Evolutionary conservation across 2,888 invertebrate genomes (phyloP).

Genomic region (Lypha dubia): DNA sequence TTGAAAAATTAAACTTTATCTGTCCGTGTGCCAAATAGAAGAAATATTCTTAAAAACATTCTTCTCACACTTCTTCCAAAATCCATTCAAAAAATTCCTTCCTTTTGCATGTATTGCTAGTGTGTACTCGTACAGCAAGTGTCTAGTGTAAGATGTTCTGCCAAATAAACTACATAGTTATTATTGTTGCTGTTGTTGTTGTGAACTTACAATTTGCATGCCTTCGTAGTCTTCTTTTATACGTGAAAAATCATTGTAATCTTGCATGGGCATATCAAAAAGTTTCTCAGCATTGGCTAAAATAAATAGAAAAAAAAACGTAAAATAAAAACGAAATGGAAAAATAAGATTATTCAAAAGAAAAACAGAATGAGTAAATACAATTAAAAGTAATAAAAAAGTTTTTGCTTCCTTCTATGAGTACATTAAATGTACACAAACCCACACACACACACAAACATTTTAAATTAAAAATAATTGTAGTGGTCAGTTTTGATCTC

Average conservation of each 20-base stretch:
- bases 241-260: conserved; percentile 90
- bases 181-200: too few relatives aligned
- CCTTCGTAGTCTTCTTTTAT: conserved; percentile 86
- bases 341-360: conserved; percentile 48
- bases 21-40: conserved; percentile 56
- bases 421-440: background rate
- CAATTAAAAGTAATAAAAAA: conserved; percentile 57
- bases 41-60: conserved; percentile 19
- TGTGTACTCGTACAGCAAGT: background rate
- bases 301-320: conserved; percentile 75
- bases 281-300: conserved; percentile 90
- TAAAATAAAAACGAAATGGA: conserved; percentile 6
- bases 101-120: conserved; percentile 1
- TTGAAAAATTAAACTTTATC: conserved; percentile 74
- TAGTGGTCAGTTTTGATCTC: conserved; percentile 24
- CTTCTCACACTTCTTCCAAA: background rate
- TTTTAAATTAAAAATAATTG: conserved; percentile 2
- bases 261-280: conserved; percentile 93
- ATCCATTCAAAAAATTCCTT: background rate
- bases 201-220: conserved; percentile 85
- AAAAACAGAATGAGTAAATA: conserved; percentile 67
- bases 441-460: conserved; percentile 6
- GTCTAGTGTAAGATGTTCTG: background rate
- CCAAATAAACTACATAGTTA: conserved; percentile 7
- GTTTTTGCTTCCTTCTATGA: conserved; percentile 33